Conservation (phyloP, 2,113 vertebrate species). For the Pteropus alecto region DNA sequence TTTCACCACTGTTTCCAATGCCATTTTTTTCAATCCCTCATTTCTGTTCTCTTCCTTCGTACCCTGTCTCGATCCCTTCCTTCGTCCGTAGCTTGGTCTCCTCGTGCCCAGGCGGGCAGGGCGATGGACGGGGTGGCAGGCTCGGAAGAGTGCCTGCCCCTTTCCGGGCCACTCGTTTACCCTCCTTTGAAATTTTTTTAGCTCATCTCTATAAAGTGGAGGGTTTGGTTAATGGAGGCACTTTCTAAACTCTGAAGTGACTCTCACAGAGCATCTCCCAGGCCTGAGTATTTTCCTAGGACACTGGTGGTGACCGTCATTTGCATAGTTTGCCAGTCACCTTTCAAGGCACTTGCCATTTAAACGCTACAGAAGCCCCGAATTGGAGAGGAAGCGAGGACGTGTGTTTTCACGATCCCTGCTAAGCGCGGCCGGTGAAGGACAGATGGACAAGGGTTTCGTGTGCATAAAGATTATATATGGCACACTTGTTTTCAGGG, state of each 20-base stretch:
- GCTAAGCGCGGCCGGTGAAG: neutral
- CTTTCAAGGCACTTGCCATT: neutral
- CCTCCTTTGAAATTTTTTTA: neutral
- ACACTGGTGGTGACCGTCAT: neutral
- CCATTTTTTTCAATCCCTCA: too few species aligned
- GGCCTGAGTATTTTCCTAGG: neutral
- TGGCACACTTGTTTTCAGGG: neutral
- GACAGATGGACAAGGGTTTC: neutral
- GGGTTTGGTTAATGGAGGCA: neutral
- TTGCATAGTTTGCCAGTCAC: neutral
- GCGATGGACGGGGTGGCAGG: neutral
- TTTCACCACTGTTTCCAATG: neutral
- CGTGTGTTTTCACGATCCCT: neutral
- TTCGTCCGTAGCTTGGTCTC: neutral
- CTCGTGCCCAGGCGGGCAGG: rapidly evolving
- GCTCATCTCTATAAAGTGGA: neutral
- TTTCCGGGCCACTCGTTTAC: neutral
- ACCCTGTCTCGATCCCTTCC: neutral
- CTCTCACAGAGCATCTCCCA: neutral
- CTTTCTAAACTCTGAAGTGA: neutral
- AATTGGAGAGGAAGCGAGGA: neutral
- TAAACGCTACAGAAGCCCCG: neutral
- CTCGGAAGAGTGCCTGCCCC: neutral
- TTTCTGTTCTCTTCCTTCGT: neutral
- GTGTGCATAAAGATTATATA: neutral